Conservation (phyloP, 2,888 invertebrate species). For the Sympetrum striolatum region DNA sequence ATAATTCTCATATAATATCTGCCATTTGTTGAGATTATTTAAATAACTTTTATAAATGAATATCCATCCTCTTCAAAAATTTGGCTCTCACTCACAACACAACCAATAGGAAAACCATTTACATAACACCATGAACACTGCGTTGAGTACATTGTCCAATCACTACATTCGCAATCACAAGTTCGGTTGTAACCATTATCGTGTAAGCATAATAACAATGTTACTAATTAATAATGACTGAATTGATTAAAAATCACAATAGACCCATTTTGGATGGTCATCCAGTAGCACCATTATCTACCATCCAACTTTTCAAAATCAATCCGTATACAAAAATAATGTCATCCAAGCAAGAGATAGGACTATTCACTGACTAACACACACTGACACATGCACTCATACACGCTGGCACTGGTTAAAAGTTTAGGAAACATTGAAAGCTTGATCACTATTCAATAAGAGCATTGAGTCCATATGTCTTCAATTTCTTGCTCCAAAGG, state of each 20-base stretch:
- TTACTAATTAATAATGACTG: constrained; percentile 41
- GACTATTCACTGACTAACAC: neutral
- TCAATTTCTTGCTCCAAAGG: neutral
- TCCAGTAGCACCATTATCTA: constrained; percentile 29
- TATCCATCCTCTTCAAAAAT: neutral
- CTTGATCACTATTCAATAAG: neutral
- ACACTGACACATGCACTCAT: neutral
- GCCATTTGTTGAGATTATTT: neutral
- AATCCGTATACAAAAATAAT: constrained; percentile 33
- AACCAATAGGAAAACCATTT: constrained; percentile 8
- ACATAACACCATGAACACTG: neutral
- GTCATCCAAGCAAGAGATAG: neutral
- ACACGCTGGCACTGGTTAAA: neutral
- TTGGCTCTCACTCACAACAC: neutral
- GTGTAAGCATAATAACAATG: constrained; percentile 28
- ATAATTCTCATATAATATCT: neutral
- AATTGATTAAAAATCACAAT: constrained; percentile 38
- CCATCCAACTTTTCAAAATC: constrained; percentile 7
- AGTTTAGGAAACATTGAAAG: neutral
- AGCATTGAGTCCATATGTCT: neutral
- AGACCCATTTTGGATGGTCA: constrained; percentile 39
- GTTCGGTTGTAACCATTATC: constrained; percentile 13
- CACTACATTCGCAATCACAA: constrained; percentile 10
- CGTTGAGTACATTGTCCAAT: constrained; percentile 5
- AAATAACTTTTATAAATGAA: constrained; percentile 1